Evolutionary conservation across 2,888 invertebrate genomes (phyloP), one percentile per base, ranked within the genome.

Genomic region (Gymnosoma rotundatum): DNA sequence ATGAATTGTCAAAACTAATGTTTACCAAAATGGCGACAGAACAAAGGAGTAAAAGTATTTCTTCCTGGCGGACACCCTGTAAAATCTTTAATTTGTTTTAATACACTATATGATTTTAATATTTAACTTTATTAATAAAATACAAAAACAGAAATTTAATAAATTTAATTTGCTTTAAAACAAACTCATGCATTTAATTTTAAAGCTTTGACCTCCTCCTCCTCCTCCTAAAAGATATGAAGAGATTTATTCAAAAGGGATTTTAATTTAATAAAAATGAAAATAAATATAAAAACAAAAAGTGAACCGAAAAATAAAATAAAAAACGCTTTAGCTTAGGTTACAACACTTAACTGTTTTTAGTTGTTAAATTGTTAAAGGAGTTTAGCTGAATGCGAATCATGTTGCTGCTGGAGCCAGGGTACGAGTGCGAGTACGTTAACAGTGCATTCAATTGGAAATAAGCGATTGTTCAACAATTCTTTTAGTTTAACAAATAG

Each of bases 391-490:
- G 70, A 75, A 70, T 83, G 58, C 61, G 61, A 69, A 79, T 72
- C 52, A 56, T 79, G 54, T 45, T 38, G 52, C 20, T 38, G 12
- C 18, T 54, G 66, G 20, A 54, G 66, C 20, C 20, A 25, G 20
- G 42, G 66, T 18, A 45, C 56, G 1, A 67, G 75, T 21, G 45
- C 21, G 36, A 64, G 64, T 81, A 78, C 78, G 84, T 84, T 84
- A 78, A 67, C 52, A 78, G 74, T 81, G 74, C 81, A 81, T 84
- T 81, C 81, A 78, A 78, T 84, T 84, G 84, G 74, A 81, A 84
- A 81, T 81, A 78, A 81, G 78, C 74, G 84, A 81, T 84, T 84
- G 81, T 78, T 84, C n/a, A 81, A 78, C 81, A 70, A 81, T 81
- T 70, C 74, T 78, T 67, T 64, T 64, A 70, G 52, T 74, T 73